Conservation (phyloP, 2,888 invertebrate genomes). For the Gymnocheta viridis region DNA sequence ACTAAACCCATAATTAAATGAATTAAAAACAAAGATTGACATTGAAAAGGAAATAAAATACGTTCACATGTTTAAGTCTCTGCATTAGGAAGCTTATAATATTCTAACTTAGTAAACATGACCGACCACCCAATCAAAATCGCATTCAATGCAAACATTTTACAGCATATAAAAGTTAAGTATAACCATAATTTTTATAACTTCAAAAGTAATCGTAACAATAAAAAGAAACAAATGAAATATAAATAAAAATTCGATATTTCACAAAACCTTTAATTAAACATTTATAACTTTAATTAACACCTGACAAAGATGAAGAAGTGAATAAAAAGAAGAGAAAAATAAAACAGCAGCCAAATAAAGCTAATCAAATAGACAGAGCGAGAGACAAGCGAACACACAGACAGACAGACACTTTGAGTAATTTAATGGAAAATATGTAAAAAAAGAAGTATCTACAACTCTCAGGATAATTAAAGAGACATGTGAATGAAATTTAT, state of each 20-base stretch:
- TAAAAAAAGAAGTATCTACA: slow-evolving; percentile 18
- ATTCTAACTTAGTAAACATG: neutral
- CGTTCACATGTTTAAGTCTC: neutral
- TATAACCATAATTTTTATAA: slow-evolving; percentile 24
- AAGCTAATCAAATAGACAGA: slow-evolving; percentile 27
- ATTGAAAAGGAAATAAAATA: slow-evolving; percentile 47
- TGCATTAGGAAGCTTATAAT: neutral
- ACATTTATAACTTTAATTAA: slow-evolving; percentile 64
- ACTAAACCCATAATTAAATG: slow-evolving; percentile 20
- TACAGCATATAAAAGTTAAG: slow-evolving; percentile 10
- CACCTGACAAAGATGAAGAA: slow-evolving; percentile 57
- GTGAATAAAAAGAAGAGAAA: neutral
- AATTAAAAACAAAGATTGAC: slow-evolving; percentile 42
- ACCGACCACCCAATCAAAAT: slow-evolving; percentile 53
- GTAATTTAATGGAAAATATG: slow-evolving; percentile 27
- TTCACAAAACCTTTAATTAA: slow-evolving; percentile 50
- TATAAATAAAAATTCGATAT: neutral
- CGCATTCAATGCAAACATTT: slow-evolving; percentile 17
- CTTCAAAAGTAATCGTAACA: neutral
- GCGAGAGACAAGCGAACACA: neutral
- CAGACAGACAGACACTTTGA: neutral
- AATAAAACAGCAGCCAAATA: slow-evolving; percentile 4
- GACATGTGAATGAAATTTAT: slow-evolving; percentile 61
- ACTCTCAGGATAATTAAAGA: slow-evolving; percentile 64
- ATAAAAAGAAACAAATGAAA: neutral